Conservation (phyloP, 2,888 invertebrate species). For the Scrobipalpa costella region DNA sequence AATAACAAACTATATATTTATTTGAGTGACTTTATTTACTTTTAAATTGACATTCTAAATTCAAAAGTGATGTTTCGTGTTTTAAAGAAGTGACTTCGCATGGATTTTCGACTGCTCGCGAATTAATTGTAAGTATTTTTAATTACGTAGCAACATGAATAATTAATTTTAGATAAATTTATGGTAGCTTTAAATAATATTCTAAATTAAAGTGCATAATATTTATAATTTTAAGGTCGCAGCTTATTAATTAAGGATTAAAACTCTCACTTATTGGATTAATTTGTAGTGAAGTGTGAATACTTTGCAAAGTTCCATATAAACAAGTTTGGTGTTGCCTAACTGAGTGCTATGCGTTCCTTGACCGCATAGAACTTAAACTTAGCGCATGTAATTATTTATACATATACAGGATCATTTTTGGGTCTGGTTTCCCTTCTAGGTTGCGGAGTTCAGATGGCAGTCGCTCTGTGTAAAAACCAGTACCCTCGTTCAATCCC, state of each 20-base stretch:
- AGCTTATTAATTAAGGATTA: neutral
- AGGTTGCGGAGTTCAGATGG: too few species aligned
- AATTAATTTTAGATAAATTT: neutral
- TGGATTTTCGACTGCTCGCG: neutral
- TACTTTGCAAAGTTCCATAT: neutral
- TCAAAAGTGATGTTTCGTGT: neutral
- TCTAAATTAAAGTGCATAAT: too few species aligned
- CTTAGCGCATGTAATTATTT: neutral
- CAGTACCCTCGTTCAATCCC: too few species aligned
- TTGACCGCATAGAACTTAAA: slow-evolving; percentile 25
- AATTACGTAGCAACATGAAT: neutral
- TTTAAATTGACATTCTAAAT: slow-evolving; percentile 2
- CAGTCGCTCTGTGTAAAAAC: too few species aligned
- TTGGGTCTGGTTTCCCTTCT: too few species aligned
- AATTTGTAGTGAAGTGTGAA: neutral
- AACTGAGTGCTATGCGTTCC: slow-evolving; percentile 33
- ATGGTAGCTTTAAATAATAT: too few species aligned
- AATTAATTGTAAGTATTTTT: neutral
- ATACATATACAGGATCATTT: neutral
- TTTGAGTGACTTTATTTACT: slow-evolving; percentile 19
- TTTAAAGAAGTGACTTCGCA: neutral
- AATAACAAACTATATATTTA: slow-evolving; percentile 37
- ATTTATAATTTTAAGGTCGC: neutral
- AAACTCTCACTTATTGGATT: slow-evolving; percentile 7
- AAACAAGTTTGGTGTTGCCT: slow-evolving; percentile 36